Percentiles rank a stretch among this genome's conserved stretches.
Evolutionary conservation across 2,888 invertebrate genomes (phyloP).

Genomic region (Acrocera orbiculus): DNA sequence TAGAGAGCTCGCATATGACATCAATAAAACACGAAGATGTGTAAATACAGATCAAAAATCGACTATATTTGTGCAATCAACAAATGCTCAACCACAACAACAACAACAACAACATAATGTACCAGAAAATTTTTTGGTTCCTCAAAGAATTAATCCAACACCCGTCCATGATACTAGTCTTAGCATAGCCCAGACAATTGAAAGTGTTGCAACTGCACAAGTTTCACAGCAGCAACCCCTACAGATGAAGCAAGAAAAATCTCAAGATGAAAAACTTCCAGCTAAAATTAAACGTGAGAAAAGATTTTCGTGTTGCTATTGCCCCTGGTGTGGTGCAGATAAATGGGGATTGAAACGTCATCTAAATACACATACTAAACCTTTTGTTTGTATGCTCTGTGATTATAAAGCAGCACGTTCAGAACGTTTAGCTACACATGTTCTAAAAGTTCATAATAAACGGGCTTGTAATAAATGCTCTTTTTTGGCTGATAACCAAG

Average conservation of each 20-base stretch:
- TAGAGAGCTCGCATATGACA: slow-evolving; percentile 71
- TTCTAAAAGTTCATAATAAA: slow-evolving; percentile 81
- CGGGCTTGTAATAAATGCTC: slow-evolving; percentile 77
- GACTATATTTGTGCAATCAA: slow-evolving; percentile 8
- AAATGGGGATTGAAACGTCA: slow-evolving; percentile 88
- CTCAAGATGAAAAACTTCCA: slow-evolving; percentile 19
- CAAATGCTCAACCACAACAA: slow-evolving; percentile 16
- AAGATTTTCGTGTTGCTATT: slow-evolving; percentile 73
- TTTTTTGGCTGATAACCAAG: slow-evolving; percentile 69
- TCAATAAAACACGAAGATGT: slow-evolving; percentile 53
- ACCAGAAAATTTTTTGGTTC: slow-evolving; percentile 6
- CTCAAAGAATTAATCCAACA: slow-evolving; percentile 8
- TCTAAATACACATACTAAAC: slow-evolving; percentile 82
- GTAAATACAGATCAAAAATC: slow-evolving; percentile 10
- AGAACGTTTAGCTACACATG: slow-evolving; percentile 76
- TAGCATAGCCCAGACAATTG: slow-evolving; percentile 30
- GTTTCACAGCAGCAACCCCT: slow-evolving; percentile 14
- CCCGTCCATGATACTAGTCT: slow-evolving; percentile 28
- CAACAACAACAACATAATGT: slow-evolving; percentile 15
- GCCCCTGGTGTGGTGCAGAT: slow-evolving; percentile 83
- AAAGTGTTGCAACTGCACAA: slow-evolving; percentile 29
- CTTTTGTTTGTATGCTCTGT: slow-evolving; percentile 76
- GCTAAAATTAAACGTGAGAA: slow-evolving; percentile 41
- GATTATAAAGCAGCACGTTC: slow-evolving; percentile 88
- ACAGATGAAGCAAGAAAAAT: slow-evolving; percentile 28